Percentiles rank a stretch among this genome's conserved stretches.
phyloP scores from a whole-genome alignment of 2,797 vertebrate genomes.

The Petrocephalus sullivani region DNA sequence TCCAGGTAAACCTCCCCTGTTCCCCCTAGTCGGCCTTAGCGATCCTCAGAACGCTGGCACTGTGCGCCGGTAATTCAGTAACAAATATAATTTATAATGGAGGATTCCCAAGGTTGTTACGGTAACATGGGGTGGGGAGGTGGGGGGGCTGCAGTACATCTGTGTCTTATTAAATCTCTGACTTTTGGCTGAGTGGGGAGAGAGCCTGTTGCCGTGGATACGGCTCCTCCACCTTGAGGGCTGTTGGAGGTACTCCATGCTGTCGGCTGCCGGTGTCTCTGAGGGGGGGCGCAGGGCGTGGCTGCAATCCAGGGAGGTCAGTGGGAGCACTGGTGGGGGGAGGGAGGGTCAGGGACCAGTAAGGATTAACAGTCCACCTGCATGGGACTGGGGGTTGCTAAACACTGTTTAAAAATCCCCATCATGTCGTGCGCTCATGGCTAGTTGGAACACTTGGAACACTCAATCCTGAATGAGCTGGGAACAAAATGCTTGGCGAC shows the following conservation, averaged over 20 bases:
- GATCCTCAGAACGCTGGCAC: background rate
- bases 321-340: background rate
- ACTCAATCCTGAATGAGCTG: background rate
- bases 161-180: constrained; percentile 47
- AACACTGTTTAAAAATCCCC: background rate
- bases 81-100: constrained; percentile 11
- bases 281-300: background rate
- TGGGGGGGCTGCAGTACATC: constrained; percentile 30
- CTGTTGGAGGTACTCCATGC: constrained; percentile 33
- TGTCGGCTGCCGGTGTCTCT: constrained; percentile 27
- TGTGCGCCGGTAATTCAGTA: background rate
- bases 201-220: constrained; percentile 68
- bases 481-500: background rate
- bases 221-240: constrained; percentile 39
- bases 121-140: background rate
- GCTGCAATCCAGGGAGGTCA: background rate
- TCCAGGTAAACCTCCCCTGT: background rate
- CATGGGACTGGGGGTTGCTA: background rate
- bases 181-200: constrained; percentile 50
- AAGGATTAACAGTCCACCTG: background rate
- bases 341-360: background rate
- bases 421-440: background rate
- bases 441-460: background rate
- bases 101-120: constrained; percentile 5
- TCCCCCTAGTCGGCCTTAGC: background rate